phyloP scores from a whole-genome alignment of 2,797 vertebrate species.

The Neosilurus mollespiculum region DNA sequence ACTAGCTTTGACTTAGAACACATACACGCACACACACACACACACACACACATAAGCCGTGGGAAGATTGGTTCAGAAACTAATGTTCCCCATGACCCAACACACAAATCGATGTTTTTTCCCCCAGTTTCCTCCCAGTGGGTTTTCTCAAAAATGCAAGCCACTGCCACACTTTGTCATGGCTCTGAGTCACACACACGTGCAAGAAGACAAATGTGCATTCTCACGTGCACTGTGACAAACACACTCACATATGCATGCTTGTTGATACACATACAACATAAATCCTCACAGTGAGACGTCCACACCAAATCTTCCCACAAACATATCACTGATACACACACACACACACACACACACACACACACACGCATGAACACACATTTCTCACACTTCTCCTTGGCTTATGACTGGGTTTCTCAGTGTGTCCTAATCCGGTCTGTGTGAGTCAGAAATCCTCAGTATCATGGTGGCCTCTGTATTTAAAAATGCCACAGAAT shows the following conservation, averaged over 20 bases:
- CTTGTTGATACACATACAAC: neutral
- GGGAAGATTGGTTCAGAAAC: conserved; percentile 39
- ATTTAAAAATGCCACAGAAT: neutral
- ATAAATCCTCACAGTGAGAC: neutral
- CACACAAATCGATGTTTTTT: conserved; percentile 23
- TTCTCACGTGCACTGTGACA: conserved; percentile 31
- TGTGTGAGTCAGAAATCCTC: neutral
- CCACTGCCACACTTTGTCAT: conserved; percentile 49
- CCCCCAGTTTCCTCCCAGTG: conserved; percentile 36
- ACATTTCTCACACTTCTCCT: conserved; percentile 18
- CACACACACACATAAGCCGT: conserved; percentile 40
- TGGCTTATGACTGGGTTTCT: conserved; percentile 12
- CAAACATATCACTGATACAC: neutral
- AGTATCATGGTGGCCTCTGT: neutral
- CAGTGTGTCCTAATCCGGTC: neutral
- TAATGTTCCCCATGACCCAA: conserved; percentile 42
- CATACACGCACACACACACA: conserved; percentile 12
- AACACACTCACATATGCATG: conserved; percentile 20
- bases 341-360: conserved; percentile 25
- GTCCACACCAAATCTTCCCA: neutral
- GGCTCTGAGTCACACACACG: conserved; percentile 46
- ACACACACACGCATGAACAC: conserved; percentile 29
- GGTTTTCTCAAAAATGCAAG: conserved; percentile 44
- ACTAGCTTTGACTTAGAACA: conserved; percentile 55
- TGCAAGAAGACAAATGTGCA: conserved; percentile 41